Conservation (phyloP, 1,140 invertebrate genomes). For the Drosophila insularis region DNA sequence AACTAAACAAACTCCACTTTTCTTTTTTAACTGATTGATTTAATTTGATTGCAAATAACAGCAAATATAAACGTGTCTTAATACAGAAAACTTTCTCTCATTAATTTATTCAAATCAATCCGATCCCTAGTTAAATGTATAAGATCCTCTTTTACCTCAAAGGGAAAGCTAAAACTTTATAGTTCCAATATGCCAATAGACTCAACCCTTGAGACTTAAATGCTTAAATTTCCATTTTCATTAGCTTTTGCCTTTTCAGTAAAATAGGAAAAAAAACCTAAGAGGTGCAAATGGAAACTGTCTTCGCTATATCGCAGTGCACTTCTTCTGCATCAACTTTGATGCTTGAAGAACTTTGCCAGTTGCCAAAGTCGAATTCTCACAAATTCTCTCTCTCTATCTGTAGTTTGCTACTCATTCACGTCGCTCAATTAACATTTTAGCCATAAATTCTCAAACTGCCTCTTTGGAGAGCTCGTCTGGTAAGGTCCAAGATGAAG, state of each 20-base stretch:
- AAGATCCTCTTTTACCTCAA: too few species aligned
- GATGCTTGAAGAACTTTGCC: conserved; percentile 32
- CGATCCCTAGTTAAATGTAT: too few species aligned
- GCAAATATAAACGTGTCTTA: too few species aligned
- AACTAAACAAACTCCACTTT: too few species aligned
- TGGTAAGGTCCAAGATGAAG: neutral
- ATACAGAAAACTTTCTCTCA: too few species aligned
- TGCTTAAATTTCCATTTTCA: neutral
- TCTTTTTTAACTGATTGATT: too few species aligned
- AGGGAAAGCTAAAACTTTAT: too few species aligned
- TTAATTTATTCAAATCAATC: too few species aligned
- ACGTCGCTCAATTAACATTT: conserved; percentile 74
- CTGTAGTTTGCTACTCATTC: conserved; percentile 20
- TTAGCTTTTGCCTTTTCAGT: neutral
- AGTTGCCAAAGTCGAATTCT: conserved; percentile 37
- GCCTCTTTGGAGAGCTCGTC: conserved; percentile 17
- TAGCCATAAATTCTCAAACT: conserved; percentile 67
- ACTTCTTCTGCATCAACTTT: neutral
- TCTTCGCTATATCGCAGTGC: neutral
- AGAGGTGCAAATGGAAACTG: neutral
- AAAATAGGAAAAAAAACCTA: neutral
- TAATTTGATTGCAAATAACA: too few species aligned
- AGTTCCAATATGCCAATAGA: too few species aligned
- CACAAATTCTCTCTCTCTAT: neutral
- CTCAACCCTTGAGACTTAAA: too few species aligned